Conservation (phyloP, 2,113 vertebrate species). For the human region DNA sequence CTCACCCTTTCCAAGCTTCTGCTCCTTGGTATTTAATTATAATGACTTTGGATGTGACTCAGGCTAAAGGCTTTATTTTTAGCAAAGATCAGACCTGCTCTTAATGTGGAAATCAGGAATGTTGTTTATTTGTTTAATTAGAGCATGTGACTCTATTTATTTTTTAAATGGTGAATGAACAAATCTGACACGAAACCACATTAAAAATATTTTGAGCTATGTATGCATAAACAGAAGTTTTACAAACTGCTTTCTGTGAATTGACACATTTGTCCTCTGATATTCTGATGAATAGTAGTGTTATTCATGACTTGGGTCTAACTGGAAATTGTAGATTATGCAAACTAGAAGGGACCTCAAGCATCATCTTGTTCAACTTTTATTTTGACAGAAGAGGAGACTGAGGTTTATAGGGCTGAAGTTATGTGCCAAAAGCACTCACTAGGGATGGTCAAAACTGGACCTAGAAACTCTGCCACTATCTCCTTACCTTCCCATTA, state of each 20-base stretch:
- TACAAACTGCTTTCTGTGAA: background rate
- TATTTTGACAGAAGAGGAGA: background rate
- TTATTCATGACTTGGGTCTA: background rate
- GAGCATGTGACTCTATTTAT: constrained; percentile 12
- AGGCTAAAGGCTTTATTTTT: constrained; percentile 10
- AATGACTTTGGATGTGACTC: constrained; percentile 54
- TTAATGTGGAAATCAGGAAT: constrained; percentile 11
- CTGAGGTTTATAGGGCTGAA: background rate
- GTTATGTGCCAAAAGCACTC: background rate
- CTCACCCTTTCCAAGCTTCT: constrained; percentile 37
- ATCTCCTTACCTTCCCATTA: background rate
- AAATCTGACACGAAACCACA: constrained; percentile 51
- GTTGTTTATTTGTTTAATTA: constrained; percentile 17
- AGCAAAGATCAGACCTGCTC: constrained; percentile 44
- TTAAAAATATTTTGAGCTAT: background rate
- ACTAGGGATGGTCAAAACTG: background rate
- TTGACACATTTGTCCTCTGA: background rate
- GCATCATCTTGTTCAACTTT: background rate
- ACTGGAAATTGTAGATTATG: background rate
- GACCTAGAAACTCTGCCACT: background rate
- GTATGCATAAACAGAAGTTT: background rate
- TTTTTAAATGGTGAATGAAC: constrained; percentile 47
- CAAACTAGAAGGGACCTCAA: background rate
- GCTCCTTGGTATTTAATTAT: constrained; percentile 52
- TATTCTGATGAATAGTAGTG: background rate